Conservation (phyloP, 2,113 vertebrate species). For the Podarcis muralis region DNA sequence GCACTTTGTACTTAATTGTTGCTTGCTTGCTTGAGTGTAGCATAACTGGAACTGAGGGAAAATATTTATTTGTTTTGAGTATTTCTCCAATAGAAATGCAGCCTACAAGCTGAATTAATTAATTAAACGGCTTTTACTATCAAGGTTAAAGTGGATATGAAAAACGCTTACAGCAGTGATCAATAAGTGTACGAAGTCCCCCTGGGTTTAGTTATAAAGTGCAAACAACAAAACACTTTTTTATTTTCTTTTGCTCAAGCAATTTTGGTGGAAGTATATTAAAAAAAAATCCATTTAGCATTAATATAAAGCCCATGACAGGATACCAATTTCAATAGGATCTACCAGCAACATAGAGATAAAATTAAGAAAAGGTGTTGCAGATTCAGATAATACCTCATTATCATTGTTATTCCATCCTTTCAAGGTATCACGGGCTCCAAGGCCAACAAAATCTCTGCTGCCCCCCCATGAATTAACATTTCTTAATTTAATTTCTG, state of each 20-base stretch:
- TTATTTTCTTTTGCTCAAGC: no score
- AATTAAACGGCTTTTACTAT: background rate
- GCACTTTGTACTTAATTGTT: no score
- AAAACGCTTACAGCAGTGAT: background rate
- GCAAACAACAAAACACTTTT: constrained; percentile 39
- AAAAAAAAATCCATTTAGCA: constrained; percentile 18
- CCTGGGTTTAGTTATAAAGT: constrained; percentile 45
- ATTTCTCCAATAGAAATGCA: background rate
- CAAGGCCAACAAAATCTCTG: constrained; percentile 39
- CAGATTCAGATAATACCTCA: constrained; percentile 32
- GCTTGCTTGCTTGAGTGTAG: no score
- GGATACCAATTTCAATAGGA: constrained; percentile 35
- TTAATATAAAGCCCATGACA: constrained; percentile 7
- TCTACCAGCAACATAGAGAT: background rate
- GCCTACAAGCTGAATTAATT: background rate
- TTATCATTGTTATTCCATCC: constrained; percentile 26
- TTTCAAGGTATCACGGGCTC: constrained; percentile 18
- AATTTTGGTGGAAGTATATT: constrained; percentile 26
- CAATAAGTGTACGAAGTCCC: background rate
- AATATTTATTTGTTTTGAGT: background rate
- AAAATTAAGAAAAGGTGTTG: constrained; percentile 26
- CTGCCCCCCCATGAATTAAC: background rate
- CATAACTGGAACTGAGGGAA: background rate
- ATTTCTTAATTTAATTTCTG: constrained; percentile 55
- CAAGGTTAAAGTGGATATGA: background rate